Percentiles rank a stretch among this genome's conserved stretches.
Conservation (phyloP, 2,888 invertebrate species). For the Cylindroiulus punctatus region DNA sequence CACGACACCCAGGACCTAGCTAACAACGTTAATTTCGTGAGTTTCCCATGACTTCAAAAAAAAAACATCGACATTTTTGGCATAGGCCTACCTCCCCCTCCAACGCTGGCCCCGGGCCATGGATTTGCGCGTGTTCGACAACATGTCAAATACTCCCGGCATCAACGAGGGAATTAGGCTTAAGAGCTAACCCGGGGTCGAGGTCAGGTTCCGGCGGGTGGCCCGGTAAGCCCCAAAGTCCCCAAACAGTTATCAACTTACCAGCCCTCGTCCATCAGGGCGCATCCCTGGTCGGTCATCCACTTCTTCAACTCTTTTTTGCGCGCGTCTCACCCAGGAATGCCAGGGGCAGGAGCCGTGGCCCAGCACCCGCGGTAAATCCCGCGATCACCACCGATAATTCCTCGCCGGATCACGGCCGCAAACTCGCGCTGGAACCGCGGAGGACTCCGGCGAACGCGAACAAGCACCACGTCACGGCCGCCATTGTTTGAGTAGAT, state of each 20-base stretch:
- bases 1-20: too few species aligned
- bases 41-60: too few species aligned
- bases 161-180: too few species aligned
- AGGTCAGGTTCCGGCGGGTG: too few species aligned
- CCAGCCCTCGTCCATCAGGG: neutral
- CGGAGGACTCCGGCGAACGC: neutral
- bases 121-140: too few species aligned
- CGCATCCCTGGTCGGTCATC: constrained; percentile 10
- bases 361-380: neutral
- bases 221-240: too few species aligned
- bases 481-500: neutral
- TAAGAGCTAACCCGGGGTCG: too few species aligned
- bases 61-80: too few species aligned
- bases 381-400: neutral
- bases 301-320: constrained; percentile 1
- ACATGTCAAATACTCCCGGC: too few species aligned
- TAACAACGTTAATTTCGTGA: too few species aligned
- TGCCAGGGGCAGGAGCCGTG: neutral
- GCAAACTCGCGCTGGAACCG: neutral
- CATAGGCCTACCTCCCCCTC: too few species aligned
- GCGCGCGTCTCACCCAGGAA: neutral
- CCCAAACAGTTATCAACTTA: neutral
- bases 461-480: constrained; percentile 1
- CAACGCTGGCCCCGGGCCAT: too few species aligned
- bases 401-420: neutral